Evolutionary conservation across 2,888 invertebrate species (phyloP), one percentile per base, ranked within the genome.

Genomic region (Philereme transversata): DNA sequence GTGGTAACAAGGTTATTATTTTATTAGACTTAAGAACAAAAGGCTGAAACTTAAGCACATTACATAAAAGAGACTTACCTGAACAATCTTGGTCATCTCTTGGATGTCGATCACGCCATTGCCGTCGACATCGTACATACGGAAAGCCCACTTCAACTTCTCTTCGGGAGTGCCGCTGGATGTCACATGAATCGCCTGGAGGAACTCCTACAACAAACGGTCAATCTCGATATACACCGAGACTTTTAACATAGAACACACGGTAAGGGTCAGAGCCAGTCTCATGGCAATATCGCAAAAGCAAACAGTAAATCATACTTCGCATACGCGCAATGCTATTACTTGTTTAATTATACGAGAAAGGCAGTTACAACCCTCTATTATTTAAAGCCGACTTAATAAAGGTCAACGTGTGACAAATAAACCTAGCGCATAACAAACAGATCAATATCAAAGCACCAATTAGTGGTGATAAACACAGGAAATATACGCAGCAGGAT

Each of bases 71-170:
- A 8, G 7, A 40, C 90, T 86, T 89, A 98, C 99, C 97, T 99
- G 98, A 71, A 99, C 99, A 84, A 99, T 99, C 95, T 99, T 99
- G 70, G 98, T 98, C 99, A 99, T 99, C 94, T 99, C 99, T 87
- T 98, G 97, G 79, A 98, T 97, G 88, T 99, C 99, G 88, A 99
- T 99, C 78, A 98, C 97, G 64, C 99, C 99, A 84, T 99, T 99
- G 51, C 98, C 98, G 87, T 99, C 99, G 48, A 99, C 99, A 87
- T 99, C 99, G 90, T 99, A 99, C 98, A 99, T 98, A 85, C 98
- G 96, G 94, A 99, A 99, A 68, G 99, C 99, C 98, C 99, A 99
- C 93, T 99, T 99, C 71, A 99, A 94, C 90, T 99, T 99, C 90
- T 99, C 99, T 88, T 99, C 98, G 35, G 99, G 98, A 71, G 98